phyloP scores from a whole-genome alignment of 2,113 vertebrate genomes.

The Collichthys lucidus region DNA sequence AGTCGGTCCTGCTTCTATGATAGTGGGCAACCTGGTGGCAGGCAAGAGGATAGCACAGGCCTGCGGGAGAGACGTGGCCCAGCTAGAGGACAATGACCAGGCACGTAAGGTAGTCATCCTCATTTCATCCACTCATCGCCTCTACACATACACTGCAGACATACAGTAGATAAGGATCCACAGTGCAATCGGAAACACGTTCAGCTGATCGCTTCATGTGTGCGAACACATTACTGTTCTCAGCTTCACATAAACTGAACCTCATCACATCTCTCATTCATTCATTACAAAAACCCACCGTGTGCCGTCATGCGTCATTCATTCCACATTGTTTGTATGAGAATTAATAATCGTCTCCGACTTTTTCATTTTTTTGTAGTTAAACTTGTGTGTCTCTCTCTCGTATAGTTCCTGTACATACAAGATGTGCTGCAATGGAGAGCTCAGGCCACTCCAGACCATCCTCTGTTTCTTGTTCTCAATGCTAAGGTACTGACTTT shows the following conservation, averaged over 20 bases:
- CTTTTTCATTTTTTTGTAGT: slow-evolving; percentile 76
- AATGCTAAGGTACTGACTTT: slow-evolving; percentile 90
- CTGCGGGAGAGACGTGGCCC: slow-evolving; percentile 91
- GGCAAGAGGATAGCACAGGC: slow-evolving; percentile 97
- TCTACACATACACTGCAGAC: slow-evolving; percentile 27
- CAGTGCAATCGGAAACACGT: slow-evolving; percentile 12
- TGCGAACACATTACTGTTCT: background rate
- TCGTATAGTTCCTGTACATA: slow-evolving; percentile 91
- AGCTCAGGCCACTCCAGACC: slow-evolving; percentile 95
- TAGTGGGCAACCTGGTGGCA: slow-evolving; percentile 95
- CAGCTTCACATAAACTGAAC: background rate
- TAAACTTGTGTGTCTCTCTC: slow-evolving; percentile 34
- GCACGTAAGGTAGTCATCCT: slow-evolving; percentile 87
- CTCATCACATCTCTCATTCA: slow-evolving; percentile 5
- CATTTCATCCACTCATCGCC: slow-evolving; percentile 61
- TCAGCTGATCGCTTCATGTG: background rate
- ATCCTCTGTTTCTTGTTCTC: slow-evolving; percentile 92
- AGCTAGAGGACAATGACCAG: slow-evolving; percentile 96
- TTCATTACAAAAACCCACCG: background rate
- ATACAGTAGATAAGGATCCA: slow-evolving; percentile 52
- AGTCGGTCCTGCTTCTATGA: slow-evolving; percentile 97
- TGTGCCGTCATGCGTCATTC: background rate
- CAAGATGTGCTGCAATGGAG: slow-evolving; percentile 96
- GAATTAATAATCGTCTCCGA: background rate
- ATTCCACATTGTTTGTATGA: background rate